Evolutionary conservation across 2,113 vertebrate genomes (phyloP).

Genomic region (Etia nguti): DNA sequence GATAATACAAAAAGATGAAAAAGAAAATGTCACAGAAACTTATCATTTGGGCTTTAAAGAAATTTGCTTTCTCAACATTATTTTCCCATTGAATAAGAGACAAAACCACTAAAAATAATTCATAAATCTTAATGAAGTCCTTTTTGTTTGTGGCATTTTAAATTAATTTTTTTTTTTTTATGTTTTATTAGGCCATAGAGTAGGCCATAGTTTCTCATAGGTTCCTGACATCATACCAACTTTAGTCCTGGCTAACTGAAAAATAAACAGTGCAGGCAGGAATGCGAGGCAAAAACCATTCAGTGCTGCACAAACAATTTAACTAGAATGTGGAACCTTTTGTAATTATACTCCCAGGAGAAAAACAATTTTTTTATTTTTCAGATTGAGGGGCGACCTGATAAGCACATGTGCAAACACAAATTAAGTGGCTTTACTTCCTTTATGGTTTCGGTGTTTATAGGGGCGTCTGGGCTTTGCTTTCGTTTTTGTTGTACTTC

Average conservation of each 20-base stretch:
- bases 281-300: not conserved
- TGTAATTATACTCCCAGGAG: not conserved
- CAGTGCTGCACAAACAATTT: conserved; percentile 6
- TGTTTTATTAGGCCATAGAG: not conserved
- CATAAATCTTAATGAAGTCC: not conserved
- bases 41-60: not conserved
- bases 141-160: not conserved
- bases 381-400: not conserved
- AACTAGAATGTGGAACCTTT: not conserved
- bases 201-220: not conserved
- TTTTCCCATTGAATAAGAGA: not conserved
- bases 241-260: not conserved
- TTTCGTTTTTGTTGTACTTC: not conserved
- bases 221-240: not conserved
- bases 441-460: not conserved
- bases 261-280: conserved; percentile 15
- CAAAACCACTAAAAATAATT: not conserved
- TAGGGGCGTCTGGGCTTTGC: not conserved
- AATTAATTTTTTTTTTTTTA: too few species aligned
- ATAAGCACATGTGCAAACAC: conserved; percentile 2
- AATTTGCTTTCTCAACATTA: not conserved
- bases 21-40: not conserved
- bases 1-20: not conserved
- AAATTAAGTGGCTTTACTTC: not conserved
- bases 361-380: not conserved